Conservation (phyloP, 2,113 vertebrate species). For the human region GRCh38 chr6:63580001-63580500, state of each 20-base stretch:
- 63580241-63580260: conserved; percentile 78
- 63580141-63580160: conserved; percentile 98
- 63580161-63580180: conserved; percentile 96
- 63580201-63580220: conserved; percentile 79
- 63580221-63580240: conserved; percentile 73
- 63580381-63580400: conserved; percentile 81
- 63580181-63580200: conserved; percentile 79
- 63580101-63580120: conserved; percentile 99
- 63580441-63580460: conserved; percentile 76
- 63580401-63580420: conserved; percentile 75
- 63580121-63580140: conserved; percentile 98
- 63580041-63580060: conserved; percentile 86
- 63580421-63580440: conserved; percentile 81
- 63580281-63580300: conserved; percentile 68
- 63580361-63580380: conserved; percentile 81
- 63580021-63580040: neutral
- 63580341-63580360: conserved; percentile 77
- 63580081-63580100: conserved; percentile 98
- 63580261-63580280: conserved; percentile 83
- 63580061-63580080: conserved; percentile 99
- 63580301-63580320: conserved; percentile 80
- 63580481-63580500: conserved; percentile 74
- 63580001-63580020: neutral
- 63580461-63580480: conserved; percentile 74
- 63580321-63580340: conserved; percentile 78